phyloP scores from a whole-genome alignment of 2,888 invertebrate genomes.

The Ornithoptera alexandrae region DNA sequence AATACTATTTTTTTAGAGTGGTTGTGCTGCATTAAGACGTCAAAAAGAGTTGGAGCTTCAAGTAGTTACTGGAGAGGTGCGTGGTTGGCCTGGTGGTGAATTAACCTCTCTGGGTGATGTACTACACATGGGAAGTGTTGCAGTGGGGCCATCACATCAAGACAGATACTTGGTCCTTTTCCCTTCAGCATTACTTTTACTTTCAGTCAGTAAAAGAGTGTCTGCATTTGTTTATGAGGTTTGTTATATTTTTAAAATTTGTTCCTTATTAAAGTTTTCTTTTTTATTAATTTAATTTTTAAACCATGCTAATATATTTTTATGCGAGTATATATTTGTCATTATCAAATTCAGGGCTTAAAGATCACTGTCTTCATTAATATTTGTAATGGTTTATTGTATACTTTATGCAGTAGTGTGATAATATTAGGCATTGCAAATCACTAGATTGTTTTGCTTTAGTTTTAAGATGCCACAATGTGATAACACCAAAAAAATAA shows the following conservation, averaged over 20 bases:
- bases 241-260: conserved; percentile 36
- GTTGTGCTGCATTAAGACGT: conserved; percentile 91
- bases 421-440: no score
- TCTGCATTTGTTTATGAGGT: conserved; percentile 98
- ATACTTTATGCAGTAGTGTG: no score
- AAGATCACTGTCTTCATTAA: not conserved
- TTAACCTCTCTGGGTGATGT: conserved; percentile 87
- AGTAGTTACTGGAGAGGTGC: conserved; percentile 95
- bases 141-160: conserved; percentile 89
- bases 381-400: no score
- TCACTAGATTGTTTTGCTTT: no score
- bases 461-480: no score
- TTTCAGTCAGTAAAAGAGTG: conserved; percentile 94
- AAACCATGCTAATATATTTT: no score
- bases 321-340: no score
- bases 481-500: no score
- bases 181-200: conserved; percentile 90
- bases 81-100: conserved; percentile 93
- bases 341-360: no score
- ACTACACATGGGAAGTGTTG: conserved; percentile 94
- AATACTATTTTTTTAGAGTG: conserved; percentile 79
- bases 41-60: conserved; percentile 98
- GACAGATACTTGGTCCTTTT: conserved; percentile 96
- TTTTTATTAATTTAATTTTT: not conserved
- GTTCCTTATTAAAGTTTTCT: not conserved